Base-by-base conservation (phyloP, 2,113 vertebrate genomes). In the Leptocoma aspasia region DNA sequence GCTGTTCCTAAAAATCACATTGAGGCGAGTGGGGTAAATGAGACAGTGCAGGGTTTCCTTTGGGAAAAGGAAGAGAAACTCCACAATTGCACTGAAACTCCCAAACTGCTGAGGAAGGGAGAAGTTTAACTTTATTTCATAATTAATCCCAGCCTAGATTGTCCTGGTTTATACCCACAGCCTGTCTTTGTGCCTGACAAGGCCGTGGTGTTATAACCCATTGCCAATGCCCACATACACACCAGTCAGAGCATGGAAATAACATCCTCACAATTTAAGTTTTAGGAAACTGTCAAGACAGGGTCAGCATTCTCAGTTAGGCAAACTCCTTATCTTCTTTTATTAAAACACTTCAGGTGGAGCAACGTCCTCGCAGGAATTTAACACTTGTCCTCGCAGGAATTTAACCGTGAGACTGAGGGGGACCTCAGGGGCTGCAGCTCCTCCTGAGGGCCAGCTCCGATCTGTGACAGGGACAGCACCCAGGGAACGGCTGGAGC, bases 221-320 rank as follows among this genome's bases (percentile, higher is more conserved):
- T 0, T 31, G n/a, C 22, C 45, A 8, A 0, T n/a, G 13, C 27
- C 63, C 53, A 30, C 18, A 4, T 0, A 4, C 2, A 28, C 4
- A 1, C 37, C 45, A 11, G 13, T 11, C 27, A 26, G 37, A 76
- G 30, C 56, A 24, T 0, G 7, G 27, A 4, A 44, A 52, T 8
- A 9, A 30, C 21, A 22, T 30, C 5, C 12, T 9, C 17, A 13
- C 15, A 13, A 17, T 63, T 49, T 14, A 7, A 10, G 5, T 16
- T 70, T 44, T 13, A 56, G 42, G 42, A 52, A 63, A 44, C 1
- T 2, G 8, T 9, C 18, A 27, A 30, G 22, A 8, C 15, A 54
- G 4, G n/a, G 4, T 17, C 11, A 5, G 21, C 0, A 0, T 24
- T 69, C 23, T 8, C 20, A 42, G n/a, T 7, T 31, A 60, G 6